These are phyloP conservation scores for Sminthopsis crassicaudata DNA, from an alignment of 2,113 vertebrate species.

Conservation along the genomic window DNA sequence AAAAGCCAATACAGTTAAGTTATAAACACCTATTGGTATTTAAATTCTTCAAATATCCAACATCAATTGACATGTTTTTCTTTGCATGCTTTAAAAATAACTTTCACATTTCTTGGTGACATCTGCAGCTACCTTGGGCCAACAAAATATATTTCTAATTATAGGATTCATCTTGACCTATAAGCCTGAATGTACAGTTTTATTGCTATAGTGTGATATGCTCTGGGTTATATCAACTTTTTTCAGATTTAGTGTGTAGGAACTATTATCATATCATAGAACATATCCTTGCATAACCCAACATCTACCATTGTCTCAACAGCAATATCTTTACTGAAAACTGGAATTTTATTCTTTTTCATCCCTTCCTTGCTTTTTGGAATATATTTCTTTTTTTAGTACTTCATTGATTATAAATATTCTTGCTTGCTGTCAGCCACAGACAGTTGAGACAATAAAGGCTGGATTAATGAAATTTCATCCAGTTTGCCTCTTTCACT, in stretches of 20 bases:
- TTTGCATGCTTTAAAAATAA: neutral
- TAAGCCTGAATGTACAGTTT: neutral
- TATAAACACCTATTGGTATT: neutral
- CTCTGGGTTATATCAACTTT: neutral
- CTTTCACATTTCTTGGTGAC: neutral
- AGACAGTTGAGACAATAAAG: neutral
- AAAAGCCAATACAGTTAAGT: neutral
- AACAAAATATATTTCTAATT: neutral
- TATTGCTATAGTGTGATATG: neutral
- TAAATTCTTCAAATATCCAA: neutral
- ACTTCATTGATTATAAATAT: neutral
- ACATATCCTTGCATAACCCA: neutral
- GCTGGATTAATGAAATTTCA: neutral
- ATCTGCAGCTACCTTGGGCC: neutral
- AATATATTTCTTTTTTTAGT: neutral
- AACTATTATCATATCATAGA: neutral
- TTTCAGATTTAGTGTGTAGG: neutral
- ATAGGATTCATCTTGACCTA: neutral
- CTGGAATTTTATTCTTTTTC: neutral
- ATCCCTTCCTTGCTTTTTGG: neutral
- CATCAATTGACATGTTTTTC: neutral
- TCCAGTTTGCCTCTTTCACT: neutral
- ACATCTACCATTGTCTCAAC: neutral
- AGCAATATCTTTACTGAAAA: neutral
- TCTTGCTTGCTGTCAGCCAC: neutral